Percentiles rank a stretch among this genome's conserved stretches.
phyloP scores from a whole-genome alignment of 2,888 invertebrate genomes.

The Sipunculus nudus region DNA sequence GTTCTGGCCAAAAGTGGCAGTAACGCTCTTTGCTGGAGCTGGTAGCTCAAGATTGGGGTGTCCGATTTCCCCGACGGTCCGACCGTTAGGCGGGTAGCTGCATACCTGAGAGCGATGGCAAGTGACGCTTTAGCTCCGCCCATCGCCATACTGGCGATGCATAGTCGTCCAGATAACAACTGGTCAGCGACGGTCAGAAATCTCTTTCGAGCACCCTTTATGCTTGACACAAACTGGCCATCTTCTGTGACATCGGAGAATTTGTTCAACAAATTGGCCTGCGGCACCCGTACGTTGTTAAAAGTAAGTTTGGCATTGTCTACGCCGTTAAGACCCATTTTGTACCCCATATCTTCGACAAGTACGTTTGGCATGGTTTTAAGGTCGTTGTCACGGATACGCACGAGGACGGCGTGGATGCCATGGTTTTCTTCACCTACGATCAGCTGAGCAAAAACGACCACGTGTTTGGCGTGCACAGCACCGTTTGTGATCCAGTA shows the following conservation, averaged over 20 bases:
- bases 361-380: slow-evolving; percentile 31
- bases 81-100: slow-evolving; percentile 40
- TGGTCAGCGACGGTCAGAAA: slow-evolving; percentile 43
- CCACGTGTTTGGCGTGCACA: slow-evolving; percentile 41
- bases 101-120: slow-evolving; percentile 38
- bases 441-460: slow-evolving; percentile 37
- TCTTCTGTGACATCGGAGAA: slow-evolving; percentile 30
- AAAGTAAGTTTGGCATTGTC: slow-evolving; percentile 41
- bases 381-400: slow-evolving; percentile 36
- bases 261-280: slow-evolving; percentile 35
- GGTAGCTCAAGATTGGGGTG: slow-evolving; percentile 39
- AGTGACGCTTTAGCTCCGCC: slow-evolving; percentile 36
- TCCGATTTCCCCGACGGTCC: slow-evolving; percentile 40
- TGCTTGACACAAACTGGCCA: slow-evolving; percentile 31
- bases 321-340: slow-evolving; percentile 42
- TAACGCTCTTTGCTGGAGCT: slow-evolving; percentile 38
- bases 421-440: slow-evolving; percentile 22
- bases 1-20: slow-evolving; percentile 39
- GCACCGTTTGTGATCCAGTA: slow-evolving; percentile 46
- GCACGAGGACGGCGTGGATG: slow-evolving; percentile 35
- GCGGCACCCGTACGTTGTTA: slow-evolving; percentile 36
- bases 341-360: slow-evolving; percentile 42
- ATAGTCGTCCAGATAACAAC: slow-evolving; percentile 37
- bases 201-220: slow-evolving; percentile 30
- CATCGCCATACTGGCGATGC: slow-evolving; percentile 36